phyloP scores from a whole-genome alignment of 2,888 invertebrate genomes.

The Anorthoa munda region DNA sequence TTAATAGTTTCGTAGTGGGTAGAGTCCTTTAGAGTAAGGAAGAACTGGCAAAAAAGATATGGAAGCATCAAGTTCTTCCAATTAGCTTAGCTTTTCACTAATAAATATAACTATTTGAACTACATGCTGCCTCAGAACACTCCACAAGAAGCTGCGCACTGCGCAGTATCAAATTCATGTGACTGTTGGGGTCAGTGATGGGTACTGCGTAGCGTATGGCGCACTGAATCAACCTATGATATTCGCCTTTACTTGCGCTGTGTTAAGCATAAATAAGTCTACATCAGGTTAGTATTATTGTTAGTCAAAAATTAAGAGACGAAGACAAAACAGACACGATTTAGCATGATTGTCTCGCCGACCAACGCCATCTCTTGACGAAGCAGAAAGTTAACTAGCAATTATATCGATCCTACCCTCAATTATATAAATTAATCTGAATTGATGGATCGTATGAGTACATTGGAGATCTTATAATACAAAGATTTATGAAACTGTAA shows the following conservation, averaged over 20 bases:
- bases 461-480: conserved; percentile 29
- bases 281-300: conserved; percentile 11
- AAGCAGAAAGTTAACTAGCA: neutral
- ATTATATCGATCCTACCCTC: conserved; percentile 1
- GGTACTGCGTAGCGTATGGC: neutral
- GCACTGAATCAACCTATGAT: neutral
- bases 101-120: neutral
- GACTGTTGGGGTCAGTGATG: neutral
- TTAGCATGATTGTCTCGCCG: neutral
- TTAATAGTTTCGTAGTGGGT: no score
- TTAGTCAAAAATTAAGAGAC: conserved; percentile 20
- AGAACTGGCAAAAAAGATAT: no score
- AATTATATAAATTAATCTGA: neutral
- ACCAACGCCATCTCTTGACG: conserved; percentile 13
- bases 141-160: no score
- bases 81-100: neutral
- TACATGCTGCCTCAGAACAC: no score
- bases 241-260: neutral
- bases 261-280: neutral
- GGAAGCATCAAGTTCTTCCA: no score
- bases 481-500: conserved; percentile 8
- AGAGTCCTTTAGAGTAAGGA: no score
- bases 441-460: conserved; percentile 23
- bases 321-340: conserved; percentile 14
- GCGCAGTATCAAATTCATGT: no score